Conservation (phyloP, 2,797 vertebrate genomes). For the Hypotaenidia philippensis region DNA sequence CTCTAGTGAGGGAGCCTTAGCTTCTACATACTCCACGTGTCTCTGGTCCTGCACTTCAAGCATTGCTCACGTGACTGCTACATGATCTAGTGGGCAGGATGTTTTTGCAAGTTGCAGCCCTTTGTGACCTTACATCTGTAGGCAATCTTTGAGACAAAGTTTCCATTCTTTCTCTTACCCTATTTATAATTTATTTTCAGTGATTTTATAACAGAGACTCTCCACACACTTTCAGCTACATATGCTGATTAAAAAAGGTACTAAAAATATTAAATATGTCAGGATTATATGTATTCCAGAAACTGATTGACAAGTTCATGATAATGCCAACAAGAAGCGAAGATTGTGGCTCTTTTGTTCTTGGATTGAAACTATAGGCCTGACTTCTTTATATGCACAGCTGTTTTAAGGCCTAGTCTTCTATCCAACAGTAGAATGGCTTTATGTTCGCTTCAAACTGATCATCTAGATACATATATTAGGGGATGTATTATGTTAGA, state of each 20-base stretch:
- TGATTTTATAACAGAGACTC: neutral
- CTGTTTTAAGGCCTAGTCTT: neutral
- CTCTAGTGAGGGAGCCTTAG: too few species aligned
- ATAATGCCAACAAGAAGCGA: neutral
- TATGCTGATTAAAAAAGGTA: neutral
- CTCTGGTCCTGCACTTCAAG: too few species aligned
- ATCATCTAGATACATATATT: neutral
- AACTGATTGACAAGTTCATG: neutral
- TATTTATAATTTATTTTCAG: neutral
- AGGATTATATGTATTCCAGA: neutral
- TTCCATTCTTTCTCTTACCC: too few species aligned
- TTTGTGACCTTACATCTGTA: too few species aligned
- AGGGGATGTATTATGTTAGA: neutral
- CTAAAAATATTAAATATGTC: neutral
- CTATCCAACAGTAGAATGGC: neutral
- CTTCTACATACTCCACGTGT: too few species aligned
- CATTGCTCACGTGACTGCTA: too few species aligned
- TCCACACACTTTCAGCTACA: neutral
- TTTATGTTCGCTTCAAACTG: neutral
- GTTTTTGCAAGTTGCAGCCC: too few species aligned
- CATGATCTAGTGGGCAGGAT: too few species aligned
- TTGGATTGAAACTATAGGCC: neutral
- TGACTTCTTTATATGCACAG: neutral
- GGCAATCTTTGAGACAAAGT: too few species aligned
- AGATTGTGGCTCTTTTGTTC: neutral